Percentiles rank a stretch among this genome's conserved stretches.
Conservation (phyloP, 2,888 invertebrate species). For the Nesidiocoris tenuis region DNA sequence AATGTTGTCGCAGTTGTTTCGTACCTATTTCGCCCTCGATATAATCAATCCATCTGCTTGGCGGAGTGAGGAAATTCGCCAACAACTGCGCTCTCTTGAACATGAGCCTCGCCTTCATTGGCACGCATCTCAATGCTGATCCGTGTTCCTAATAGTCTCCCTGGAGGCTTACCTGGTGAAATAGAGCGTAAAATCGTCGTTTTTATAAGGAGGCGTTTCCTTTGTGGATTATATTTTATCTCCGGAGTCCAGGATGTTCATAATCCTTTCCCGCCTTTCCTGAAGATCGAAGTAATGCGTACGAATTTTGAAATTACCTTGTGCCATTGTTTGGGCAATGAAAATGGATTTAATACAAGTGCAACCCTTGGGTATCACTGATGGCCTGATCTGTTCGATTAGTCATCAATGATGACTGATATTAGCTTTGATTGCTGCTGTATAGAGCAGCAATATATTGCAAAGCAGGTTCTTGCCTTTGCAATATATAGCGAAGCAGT, state of each 20-base stretch:
- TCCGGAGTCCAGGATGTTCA: not conserved
- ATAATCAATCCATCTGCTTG: not conserved
- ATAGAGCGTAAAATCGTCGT: constrained; percentile 28
- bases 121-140: constrained; percentile 10
- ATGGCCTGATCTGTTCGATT: too few relatives aligned
- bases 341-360: too few relatives aligned
- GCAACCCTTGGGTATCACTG: too few relatives aligned
- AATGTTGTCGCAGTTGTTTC: too few relatives aligned
- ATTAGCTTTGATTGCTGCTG: too few relatives aligned
- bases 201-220: constrained; percentile 7
- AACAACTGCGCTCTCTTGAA: constrained; percentile 12
- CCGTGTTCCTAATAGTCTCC: constrained; percentile 19
- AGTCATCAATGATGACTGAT: too few relatives aligned
- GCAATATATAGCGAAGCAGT: too few relatives aligned
- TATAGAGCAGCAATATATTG: too few relatives aligned
- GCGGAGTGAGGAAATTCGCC: constrained; percentile 27
- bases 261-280: not conserved
- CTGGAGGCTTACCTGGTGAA: constrained; percentile 18
- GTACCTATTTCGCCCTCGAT: too few relatives aligned
- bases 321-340: too few relatives aligned
- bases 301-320: not conserved
- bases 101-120: constrained; percentile 5
- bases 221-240: not conserved
- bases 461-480: too few relatives aligned
- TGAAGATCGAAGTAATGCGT: not conserved